These are phyloP conservation scores for Drosophila melanosoma DNA, from an alignment of 2,888 invertebrate genomes.

Conservation along the genomic window DNA sequence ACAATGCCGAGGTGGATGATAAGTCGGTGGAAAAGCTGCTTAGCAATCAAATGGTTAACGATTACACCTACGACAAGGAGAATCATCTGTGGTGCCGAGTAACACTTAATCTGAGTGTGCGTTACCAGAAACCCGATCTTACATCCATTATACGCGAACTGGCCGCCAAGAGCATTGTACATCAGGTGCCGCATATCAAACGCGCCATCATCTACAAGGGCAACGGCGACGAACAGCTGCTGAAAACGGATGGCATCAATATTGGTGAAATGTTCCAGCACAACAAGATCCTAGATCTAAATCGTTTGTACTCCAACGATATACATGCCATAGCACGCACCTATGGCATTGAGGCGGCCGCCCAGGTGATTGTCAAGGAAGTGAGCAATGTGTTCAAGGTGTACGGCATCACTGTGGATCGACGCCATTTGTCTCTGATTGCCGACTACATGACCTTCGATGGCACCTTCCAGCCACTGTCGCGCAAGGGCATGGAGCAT, in stretches of 20 bases:
- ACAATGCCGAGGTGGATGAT: conserved; percentile 61
- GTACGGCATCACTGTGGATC: conserved; percentile 98
- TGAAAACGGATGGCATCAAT: conserved; percentile 98
- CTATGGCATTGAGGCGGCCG: conserved; percentile 98
- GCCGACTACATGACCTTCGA: conserved; percentile 99
- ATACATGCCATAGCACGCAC: conserved; percentile 95
- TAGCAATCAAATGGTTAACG: conserved; percentile 82
- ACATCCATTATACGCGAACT: conserved; percentile 90
- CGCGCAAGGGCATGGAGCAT: conserved; percentile 94
- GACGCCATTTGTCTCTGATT: conserved; percentile 95
- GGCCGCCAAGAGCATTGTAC: conserved; percentile 90
- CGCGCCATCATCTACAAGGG: conserved; percentile 93
- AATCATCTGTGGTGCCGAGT: conserved; percentile 94
- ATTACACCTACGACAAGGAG: conserved; percentile 91
- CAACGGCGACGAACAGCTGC: conserved; percentile 88
- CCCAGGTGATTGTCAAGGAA: conserved; percentile 95
- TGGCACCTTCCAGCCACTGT: conserved; percentile 95
- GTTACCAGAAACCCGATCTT: conserved; percentile 90
- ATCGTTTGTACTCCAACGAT: conserved; percentile 95
- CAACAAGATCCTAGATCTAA: conserved; percentile 91
- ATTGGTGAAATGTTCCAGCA: conserved; percentile 96
- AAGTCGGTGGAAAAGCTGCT: conserved; percentile 78
- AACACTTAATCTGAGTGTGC: conserved; percentile 88
- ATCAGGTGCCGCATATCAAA: conserved; percentile 92
- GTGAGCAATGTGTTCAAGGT: conserved; percentile 98